Conservation (phyloP, 2,113 vertebrate species). For the Natator depressus region DNA sequence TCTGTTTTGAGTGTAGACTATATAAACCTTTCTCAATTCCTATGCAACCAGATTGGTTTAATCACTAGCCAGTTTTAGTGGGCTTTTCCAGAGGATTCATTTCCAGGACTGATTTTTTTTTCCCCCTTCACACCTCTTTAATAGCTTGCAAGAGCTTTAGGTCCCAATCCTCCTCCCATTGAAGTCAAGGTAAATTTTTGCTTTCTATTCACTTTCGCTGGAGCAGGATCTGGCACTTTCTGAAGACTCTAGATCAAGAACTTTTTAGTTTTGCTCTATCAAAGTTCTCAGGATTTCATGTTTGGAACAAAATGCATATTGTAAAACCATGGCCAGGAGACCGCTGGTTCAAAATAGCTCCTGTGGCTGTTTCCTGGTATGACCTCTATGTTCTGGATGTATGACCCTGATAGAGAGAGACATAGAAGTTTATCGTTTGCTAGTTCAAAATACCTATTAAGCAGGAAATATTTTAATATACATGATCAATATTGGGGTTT, state of each 20-base stretch:
- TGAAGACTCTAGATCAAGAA: background rate
- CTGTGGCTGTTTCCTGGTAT: rapidly evolving
- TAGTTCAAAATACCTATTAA: conserved; percentile 10
- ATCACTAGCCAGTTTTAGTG: background rate
- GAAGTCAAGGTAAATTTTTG: background rate
- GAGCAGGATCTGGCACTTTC: background rate
- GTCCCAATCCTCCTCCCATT: background rate
- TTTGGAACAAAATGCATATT: background rate
- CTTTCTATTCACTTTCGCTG: background rate
- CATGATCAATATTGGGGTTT: background rate
- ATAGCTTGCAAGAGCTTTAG: background rate
- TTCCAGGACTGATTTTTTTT: background rate
- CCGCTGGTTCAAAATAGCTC: background rate
- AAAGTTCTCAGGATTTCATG: background rate
- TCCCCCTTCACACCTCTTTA: background rate
- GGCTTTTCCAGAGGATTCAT: conserved; percentile 25
- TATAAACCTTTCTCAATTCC: background rate
- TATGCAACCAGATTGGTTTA: background rate
- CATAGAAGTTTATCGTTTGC: background rate
- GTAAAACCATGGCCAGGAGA: background rate
- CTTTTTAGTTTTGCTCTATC: no score
- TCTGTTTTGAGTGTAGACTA: conserved; percentile 51
- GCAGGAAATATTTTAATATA: background rate
- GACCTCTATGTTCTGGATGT: background rate
- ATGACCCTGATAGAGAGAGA: background rate